Percentiles rank a stretch among this genome's conserved stretches.
Conservation (phyloP, 2,113 vertebrate species). For the Tonatia bakeri region DNA sequence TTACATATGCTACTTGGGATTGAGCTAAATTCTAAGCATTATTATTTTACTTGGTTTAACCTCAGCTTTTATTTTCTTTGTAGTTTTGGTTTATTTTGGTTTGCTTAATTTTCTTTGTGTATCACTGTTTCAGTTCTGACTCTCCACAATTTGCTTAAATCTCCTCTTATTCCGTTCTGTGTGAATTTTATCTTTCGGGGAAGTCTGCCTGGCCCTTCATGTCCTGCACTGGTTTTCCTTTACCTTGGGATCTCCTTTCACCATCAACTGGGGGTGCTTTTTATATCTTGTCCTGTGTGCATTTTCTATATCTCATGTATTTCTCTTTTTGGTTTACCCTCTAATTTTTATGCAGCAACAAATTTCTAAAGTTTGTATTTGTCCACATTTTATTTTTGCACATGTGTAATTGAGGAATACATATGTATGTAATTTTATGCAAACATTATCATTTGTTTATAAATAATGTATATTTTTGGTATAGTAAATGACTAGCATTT, state of each 20-base stretch:
- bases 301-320: not conserved
- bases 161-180: not conserved
- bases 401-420: not conserved
- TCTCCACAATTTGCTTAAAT: not conserved
- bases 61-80: not conserved
- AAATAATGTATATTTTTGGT: not conserved
- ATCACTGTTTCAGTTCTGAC: not conserved
- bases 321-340: not conserved
- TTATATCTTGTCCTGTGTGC: not conserved
- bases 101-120: not conserved
- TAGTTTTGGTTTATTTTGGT: not conserved
- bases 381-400: not conserved
- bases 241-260: not conserved
- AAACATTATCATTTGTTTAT: not conserved
- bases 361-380: not conserved
- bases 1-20: not conserved
- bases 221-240: not conserved
- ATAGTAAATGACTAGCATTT: not conserved
- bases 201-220: not conserved
- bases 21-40: not conserved
- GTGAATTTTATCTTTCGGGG: not conserved
- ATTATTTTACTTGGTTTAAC: not conserved
- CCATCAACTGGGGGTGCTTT: not conserved
- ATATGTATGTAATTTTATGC: not conserved
- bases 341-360: not conserved